Percentiles rank a stretch among this genome's conserved stretches.
Conservation (phyloP, 2,113 vertebrate species). For the Hyperopisus bebe region DNA sequence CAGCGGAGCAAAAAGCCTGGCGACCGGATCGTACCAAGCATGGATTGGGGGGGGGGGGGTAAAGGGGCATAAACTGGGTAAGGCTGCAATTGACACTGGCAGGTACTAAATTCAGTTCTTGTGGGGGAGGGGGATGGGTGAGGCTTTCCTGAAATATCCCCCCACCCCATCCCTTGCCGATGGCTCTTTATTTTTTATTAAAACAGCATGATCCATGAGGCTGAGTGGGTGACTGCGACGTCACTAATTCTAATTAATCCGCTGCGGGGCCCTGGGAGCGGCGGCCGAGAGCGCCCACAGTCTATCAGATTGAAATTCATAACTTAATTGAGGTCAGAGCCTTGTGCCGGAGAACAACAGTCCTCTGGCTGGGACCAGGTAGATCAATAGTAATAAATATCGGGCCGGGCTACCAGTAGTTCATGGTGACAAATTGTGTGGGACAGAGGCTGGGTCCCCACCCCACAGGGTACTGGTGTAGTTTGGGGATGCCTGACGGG, state of each 20-base stretch:
- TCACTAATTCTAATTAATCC: slow-evolving; percentile 99
- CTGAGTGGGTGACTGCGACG: slow-evolving; percentile 71
- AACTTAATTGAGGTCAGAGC: slow-evolving; percentile 99
- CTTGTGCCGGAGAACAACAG: slow-evolving; percentile 91
- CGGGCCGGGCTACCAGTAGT: slow-evolving; percentile 78
- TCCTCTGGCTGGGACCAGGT: slow-evolving; percentile 82
- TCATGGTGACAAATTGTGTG: slow-evolving; percentile 74
- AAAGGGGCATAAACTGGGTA: neutral
- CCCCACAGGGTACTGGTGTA: neutral
- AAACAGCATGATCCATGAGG: slow-evolving; percentile 93
- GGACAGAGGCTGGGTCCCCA: slow-evolving; percentile 14
- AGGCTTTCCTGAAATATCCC: slow-evolving; percentile 68
- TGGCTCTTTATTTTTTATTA: slow-evolving; percentile 86
- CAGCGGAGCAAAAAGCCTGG: neutral
- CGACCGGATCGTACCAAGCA: neutral
- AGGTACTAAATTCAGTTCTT: slow-evolving; percentile 62
- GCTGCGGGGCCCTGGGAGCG: slow-evolving; percentile 71
- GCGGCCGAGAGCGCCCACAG: slow-evolving; percentile 81
- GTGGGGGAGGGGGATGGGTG: slow-evolving; percentile 41
- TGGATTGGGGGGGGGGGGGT: neutral
- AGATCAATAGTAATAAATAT: slow-evolving; percentile 99
- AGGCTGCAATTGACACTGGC: slow-evolving; percentile 76
- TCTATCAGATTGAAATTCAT: slow-evolving; percentile 99
- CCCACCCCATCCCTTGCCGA: slow-evolving; percentile 54
- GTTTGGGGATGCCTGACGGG: neutral